Base-by-base conservation (phyloP, 2,113 vertebrate species). In the Hippolais icterina region DNA sequence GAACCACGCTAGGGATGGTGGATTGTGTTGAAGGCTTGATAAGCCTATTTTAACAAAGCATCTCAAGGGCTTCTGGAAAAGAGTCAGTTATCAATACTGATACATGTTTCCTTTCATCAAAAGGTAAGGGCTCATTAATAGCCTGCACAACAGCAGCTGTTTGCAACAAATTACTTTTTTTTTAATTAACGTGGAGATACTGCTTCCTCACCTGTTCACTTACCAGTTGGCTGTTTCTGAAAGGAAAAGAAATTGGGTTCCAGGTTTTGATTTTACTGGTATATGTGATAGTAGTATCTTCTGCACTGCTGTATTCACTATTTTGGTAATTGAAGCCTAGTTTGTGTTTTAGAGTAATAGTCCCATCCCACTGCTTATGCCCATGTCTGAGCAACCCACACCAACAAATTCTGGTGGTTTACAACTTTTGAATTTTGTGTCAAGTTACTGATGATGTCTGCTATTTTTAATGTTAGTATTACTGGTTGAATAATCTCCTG, bases 21-120 rank as follows among this genome's bases (percentile, higher is more conserved):
- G 70, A 88, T 89, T 92, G 83, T 68, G 52, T 31, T 77, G 76
- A 93, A 83, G 68, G 79, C 49, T 77, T 72, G 79, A 87, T 94
- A 84, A 93, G 42, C 81, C 47, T 56, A 3, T 85, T 95, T 80
- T 93, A 94, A 87, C 89, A 81, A 83, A 94, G 70, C 49, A 92
- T 81, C 78, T 91, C 65, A 75, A 89, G 78, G 65, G 59, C 90
- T 96, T 79, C 50, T 94, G 64, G 41, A 93, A 41, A 21, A 87
- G 44, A 82, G 60, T 7, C 66, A 93, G 61, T 94, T 95, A 90
- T 80, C 89, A 87, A 71, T 89, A 83, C 66, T 82, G 50, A 83
- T 68, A 28, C 47, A 47, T 63, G 52, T 92, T 96, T 82, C 69
- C n/a, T 87, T 91, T 93, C 49, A 83, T 90, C 75, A 46, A 29